phyloP scores from a whole-genome alignment of 2,113 vertebrate genomes.

The Dicrurus megarhynchus region DNA sequence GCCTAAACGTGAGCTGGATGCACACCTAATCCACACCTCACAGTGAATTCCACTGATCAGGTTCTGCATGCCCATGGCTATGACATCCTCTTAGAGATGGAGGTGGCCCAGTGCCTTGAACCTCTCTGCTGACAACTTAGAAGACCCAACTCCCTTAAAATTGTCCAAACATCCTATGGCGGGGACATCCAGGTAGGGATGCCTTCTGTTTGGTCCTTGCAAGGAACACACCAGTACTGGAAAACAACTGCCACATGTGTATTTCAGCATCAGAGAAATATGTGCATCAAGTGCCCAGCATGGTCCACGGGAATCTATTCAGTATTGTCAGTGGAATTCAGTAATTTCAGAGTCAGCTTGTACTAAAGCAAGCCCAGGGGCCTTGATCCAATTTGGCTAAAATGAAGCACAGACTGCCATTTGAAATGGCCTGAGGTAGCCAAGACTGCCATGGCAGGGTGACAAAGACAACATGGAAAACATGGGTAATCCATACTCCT shows the following conservation, averaged over 20 bases:
- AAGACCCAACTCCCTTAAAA: background rate
- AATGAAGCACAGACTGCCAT: background rate
- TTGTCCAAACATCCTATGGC: background rate
- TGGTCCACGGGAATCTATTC: background rate
- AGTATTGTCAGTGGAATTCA: background rate
- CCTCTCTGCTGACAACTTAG: background rate
- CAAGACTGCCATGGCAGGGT: background rate
- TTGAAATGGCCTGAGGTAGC: background rate
- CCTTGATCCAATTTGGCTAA: background rate
- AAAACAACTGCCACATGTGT: background rate
- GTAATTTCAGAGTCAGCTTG: background rate
- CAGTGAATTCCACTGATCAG: background rate
- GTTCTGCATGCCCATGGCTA: background rate
- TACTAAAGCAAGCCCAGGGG: background rate
- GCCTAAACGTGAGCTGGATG: background rate
- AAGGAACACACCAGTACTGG: background rate
- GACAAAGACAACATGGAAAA: background rate
- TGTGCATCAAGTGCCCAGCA: background rate
- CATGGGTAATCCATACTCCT: background rate
- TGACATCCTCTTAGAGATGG: background rate
- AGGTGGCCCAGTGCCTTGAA: background rate
- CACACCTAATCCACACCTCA: background rate
- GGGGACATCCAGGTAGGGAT: background rate
- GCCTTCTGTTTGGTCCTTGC: background rate
- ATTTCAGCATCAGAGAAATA: background rate